Evolutionary conservation across 2,888 invertebrate genomes (phyloP), one percentile per base, ranked within the genome.

Genomic region (Hoplodrina blanda): DNA sequence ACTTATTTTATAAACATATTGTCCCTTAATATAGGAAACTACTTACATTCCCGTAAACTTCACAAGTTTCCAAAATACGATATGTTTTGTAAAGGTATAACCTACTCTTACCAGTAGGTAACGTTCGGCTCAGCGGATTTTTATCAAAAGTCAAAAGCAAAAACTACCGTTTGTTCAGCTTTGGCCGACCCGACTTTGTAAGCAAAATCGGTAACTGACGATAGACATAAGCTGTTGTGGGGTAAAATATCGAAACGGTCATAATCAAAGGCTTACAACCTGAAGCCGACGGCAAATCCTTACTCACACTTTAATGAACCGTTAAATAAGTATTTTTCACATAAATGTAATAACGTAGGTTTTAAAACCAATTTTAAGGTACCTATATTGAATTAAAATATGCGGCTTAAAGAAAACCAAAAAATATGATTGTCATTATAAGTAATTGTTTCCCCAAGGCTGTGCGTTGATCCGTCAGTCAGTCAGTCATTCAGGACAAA

Each of bases 191-290:
- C 37, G 55, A 69, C 74, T 82, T 81, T 83, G 76, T 82, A 80
- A 83, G 81, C 85, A 71, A 74, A 84, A 72, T 75, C 73, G 30
- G 75, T 77, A 80, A 83, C 78, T 82, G 84, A 64, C 52, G 79
- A 49, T 61, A 67, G 65, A 71, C 70, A 66, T 63, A 63, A 69
- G 62, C 64, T 59, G 60, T 78, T 61, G 44, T 69, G 65, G 54
- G 64, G 46, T 63, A 49, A 78, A 78, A 83, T 80, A 80, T 76
- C 67, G 70, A 63, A 81, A 77, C 73, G 69, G 68, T 64, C 73
- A 76, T 80, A 80, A 80, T 83, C 84, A 82, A 86, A 85, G 81
- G 80, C 44, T 84, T 71, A 69, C 49, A 46, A 49, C 30, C 49
- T 46, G n/a, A 59, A 60, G 30, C 60, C 50, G 49, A 10, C 25